Conservation (phyloP, 92 coral and sea anemone genomes). For the Zoanthus gigantus region DNA sequence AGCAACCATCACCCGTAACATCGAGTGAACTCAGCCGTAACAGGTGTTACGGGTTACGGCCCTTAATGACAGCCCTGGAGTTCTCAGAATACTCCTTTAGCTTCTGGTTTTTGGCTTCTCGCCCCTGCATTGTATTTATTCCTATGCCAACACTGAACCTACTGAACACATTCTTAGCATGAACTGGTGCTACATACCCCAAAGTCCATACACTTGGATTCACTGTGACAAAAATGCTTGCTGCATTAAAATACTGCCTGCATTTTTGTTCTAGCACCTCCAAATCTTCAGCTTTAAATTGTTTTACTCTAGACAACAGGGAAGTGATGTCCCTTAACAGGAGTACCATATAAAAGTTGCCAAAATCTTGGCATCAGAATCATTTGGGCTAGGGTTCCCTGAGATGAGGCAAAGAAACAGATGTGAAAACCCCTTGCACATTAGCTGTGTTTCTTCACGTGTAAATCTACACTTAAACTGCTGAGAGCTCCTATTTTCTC, state of each 20-base stretch:
- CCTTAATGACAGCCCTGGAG: background rate
- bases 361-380: slow-evolving; percentile 14
- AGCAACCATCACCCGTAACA: no score
- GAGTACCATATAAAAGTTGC: slow-evolving; percentile 9
- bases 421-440: slow-evolving; percentile 53
- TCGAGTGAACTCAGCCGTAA: no score
- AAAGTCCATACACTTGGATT: slow-evolving; percentile 42
- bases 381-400: slow-evolving; percentile 22
- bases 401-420: slow-evolving; percentile 8
- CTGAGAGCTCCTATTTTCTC: slow-evolving; percentile 41
- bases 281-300: slow-evolving; percentile 13
- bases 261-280: slow-evolving; percentile 9
- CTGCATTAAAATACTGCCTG: slow-evolving; percentile 31
- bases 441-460: slow-evolving; percentile 56
- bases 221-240: slow-evolving; percentile 23
- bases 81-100: slow-evolving; percentile 37
- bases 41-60: no score
- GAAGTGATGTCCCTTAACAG: slow-evolving; percentile 34
- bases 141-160: slow-evolving; percentile 21
- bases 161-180: slow-evolving; percentile 30
- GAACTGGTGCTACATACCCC: slow-evolving; percentile 42
- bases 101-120: slow-evolving; percentile 34
- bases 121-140: slow-evolving; percentile 21
- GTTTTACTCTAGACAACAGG: slow-evolving; percentile 26
- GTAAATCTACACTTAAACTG: slow-evolving; percentile 54